Evolutionary conservation across 2,797 vertebrate genomes (phyloP).

Genomic region (Salmo trutta): DNA sequence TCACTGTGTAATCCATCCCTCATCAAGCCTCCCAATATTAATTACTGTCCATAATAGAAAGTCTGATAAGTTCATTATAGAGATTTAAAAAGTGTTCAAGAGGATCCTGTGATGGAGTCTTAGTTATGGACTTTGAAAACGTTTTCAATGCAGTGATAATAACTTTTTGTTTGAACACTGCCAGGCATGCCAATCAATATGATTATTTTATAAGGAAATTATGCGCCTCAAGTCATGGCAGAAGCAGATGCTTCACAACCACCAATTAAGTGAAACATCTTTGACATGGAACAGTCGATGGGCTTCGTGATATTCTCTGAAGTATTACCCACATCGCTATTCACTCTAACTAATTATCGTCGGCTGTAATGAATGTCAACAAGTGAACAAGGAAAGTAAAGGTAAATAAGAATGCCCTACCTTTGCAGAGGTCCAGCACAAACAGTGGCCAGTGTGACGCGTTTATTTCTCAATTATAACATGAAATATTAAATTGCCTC

Average conservation of each 20-base stretch:
- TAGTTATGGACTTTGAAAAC: no score
- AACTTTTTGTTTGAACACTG: no score
- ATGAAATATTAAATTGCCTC: background rate
- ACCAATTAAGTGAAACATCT: no score
- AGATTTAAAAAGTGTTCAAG: background rate
- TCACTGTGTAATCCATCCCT: constrained; percentile 7
- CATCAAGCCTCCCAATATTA: background rate
- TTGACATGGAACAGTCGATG: no score
- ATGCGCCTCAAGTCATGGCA: no score
- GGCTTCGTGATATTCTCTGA: no score
- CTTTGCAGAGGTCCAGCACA: constrained; percentile 20
- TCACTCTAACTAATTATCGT: background rate
- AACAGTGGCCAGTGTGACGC: constrained; percentile 10
- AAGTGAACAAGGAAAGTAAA: background rate
- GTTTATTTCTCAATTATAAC: background rate
- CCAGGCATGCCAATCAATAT: no score
- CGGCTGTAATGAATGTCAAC: background rate
- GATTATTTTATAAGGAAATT: no score
- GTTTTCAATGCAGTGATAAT: no score
- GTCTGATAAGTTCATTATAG: background rate
- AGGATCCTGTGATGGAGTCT: background rate
- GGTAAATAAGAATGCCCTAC: constrained; percentile 16
- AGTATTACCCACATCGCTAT: no score
- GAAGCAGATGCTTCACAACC: no score
- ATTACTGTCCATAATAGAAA: background rate